A percentile compares a stretch with the other conserved stretches of the same genome.
Evolutionary conservation across 2,888 invertebrate genomes (phyloP).

Genomic region (Bedellia somnulentella): DNA sequence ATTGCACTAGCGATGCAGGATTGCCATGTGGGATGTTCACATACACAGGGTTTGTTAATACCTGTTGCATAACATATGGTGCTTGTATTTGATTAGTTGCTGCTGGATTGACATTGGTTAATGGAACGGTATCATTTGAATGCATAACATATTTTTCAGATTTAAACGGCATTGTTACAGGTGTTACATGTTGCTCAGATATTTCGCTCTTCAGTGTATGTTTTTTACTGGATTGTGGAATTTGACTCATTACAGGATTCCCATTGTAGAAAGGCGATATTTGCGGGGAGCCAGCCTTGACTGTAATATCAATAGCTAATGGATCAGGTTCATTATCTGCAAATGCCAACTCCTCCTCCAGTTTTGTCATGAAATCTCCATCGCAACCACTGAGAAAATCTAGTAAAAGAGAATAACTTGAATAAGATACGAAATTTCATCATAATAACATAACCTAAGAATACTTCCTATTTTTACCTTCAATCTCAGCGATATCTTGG

Average conservation of each 20-base stretch:
- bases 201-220: no score
- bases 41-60: constrained; percentile 29
- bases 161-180: not conserved
- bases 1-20: constrained; percentile 23
- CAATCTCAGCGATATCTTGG: constrained; percentile 68
- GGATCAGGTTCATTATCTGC: constrained; percentile 30
- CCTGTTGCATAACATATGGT: constrained; percentile 45
- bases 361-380: constrained; percentile 62
- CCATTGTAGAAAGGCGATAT: constrained; percentile 31
- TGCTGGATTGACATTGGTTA: constrained; percentile 23
- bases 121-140: no score
- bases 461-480: constrained; percentile 48
- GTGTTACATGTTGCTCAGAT: constrained; percentile 12
- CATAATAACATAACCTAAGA: no score
- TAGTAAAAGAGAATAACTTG: constrained; percentile 33
- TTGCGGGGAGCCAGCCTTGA: constrained; percentile 25
- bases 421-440: no score
- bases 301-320: constrained; percentile 30
- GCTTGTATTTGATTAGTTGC: constrained; percentile 23
- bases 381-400: constrained; percentile 70
- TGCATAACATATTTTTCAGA: not conserved
- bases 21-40: constrained; percentile 36
- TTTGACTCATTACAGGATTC: constrained; percentile 43
- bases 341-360: constrained; percentile 43
- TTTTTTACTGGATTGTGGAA: constrained; percentile 27